phyloP scores from a whole-genome alignment of 2,113 vertebrate genomes.

The Mobula birostris region DNA sequence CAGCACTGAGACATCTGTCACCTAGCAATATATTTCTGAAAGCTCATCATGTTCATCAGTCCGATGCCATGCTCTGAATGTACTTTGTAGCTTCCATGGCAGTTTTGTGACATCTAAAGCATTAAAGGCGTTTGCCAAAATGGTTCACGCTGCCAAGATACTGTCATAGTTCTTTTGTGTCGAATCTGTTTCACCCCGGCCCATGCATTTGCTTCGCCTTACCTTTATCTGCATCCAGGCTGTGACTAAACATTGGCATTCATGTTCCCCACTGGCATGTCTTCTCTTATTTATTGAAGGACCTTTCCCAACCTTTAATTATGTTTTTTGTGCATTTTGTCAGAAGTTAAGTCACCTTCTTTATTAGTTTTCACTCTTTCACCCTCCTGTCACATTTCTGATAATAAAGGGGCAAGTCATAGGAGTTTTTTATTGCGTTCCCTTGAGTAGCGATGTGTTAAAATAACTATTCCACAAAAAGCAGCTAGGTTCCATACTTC shows the following conservation, averaged over 20 bases:
- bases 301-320: neutral
- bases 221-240: neutral
- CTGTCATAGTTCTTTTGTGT: neutral
- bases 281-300: neutral
- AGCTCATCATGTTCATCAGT: neutral
- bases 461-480: neutral
- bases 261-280: neutral
- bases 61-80: neutral
- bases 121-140: neutral
- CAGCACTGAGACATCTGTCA: neutral
- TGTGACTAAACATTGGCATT: neutral
- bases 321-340: neutral
- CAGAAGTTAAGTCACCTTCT: neutral
- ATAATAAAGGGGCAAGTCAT: neutral
- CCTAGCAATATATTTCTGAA: neutral
- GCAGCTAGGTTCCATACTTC: neutral
- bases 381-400: neutral
- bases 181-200: neutral
- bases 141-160: neutral
- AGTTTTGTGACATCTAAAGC: neutral
- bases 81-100: neutral
- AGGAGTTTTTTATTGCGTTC: neutral
- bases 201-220: neutral
- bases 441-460: neutral
- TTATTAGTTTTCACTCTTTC: neutral